Evolutionary conservation across 2,113 vertebrate genomes (phyloP).

Genomic region (Vulpes vulpes): DNA sequence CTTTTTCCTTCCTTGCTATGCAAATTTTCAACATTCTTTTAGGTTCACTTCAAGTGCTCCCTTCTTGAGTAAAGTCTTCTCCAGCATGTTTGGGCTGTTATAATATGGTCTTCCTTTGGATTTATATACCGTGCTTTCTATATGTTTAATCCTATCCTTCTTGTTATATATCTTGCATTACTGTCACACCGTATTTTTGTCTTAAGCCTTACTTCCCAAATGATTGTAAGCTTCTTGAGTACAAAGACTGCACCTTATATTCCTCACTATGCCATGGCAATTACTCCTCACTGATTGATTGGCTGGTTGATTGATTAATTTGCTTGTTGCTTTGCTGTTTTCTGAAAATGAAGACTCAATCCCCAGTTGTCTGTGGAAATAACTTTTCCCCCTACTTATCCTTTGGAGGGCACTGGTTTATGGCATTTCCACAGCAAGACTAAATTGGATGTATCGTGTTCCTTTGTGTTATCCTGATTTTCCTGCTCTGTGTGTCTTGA

Average conservation of each 20-base stretch:
- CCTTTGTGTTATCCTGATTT: conserved; percentile 60
- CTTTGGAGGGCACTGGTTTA: conserved; percentile 55
- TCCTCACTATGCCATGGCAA: background rate
- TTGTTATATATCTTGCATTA: background rate
- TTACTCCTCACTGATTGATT: background rate
- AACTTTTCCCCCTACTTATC: background rate
- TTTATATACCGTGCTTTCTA: background rate
- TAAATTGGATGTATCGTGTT: conserved; percentile 55
- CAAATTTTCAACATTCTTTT: background rate
- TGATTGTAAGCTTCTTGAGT: background rate
- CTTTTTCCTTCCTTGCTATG: background rate
- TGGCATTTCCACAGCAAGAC: conserved; percentile 60
- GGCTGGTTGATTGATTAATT: conserved; percentile 40
- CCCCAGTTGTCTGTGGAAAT: conserved; percentile 50
- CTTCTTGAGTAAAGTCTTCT: background rate
- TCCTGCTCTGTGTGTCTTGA: conserved; percentile 58
- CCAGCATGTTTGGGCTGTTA: background rate
- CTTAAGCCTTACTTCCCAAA: background rate
- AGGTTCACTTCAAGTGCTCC: background rate
- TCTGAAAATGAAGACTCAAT: conserved; percentile 54
- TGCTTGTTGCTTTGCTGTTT: conserved; percentile 40
- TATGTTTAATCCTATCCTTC: background rate
- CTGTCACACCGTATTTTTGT: background rate
- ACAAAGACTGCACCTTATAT: background rate
- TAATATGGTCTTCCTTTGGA: background rate